phyloP scores from a whole-genome alignment of 2,113 vertebrate genomes.

The Butastur rufipennis region DNA sequence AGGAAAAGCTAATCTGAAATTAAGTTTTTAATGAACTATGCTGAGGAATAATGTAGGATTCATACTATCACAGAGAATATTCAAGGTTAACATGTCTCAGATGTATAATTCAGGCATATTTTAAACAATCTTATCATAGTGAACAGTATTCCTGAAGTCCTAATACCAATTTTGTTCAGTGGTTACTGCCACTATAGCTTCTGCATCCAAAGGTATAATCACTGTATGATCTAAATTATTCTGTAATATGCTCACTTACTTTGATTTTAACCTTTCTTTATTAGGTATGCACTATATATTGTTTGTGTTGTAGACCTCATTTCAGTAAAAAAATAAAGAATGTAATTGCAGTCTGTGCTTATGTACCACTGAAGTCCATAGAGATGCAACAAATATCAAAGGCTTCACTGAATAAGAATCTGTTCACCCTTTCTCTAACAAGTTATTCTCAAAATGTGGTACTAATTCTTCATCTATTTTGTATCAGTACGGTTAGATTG shows the following conservation, averaged over 20 bases:
- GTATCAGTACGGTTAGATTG: neutral
- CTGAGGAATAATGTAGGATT: neutral
- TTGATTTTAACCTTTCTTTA: neutral
- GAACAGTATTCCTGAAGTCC: neutral
- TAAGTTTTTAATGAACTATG: neutral
- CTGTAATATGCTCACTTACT: neutral
- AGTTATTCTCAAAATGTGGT: neutral
- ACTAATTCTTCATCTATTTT: neutral
- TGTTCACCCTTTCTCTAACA: neutral
- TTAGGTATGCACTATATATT: neutral
- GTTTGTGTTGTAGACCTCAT: neutral
- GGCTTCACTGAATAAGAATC: neutral
- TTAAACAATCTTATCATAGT: neutral
- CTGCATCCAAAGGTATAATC: neutral
- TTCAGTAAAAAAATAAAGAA: neutral
- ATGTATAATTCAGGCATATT: neutral
- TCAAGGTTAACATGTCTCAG: neutral
- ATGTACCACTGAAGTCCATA: neutral
- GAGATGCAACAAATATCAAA: neutral
- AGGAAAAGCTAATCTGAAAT: neutral
- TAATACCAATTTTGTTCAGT: neutral
- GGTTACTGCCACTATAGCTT: neutral
- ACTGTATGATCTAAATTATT: neutral
- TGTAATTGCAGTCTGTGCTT: neutral
- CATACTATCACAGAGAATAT: neutral